Evolutionary conservation across 2,888 invertebrate genomes (phyloP).

Genomic region (Diogma glabrata): DNA sequence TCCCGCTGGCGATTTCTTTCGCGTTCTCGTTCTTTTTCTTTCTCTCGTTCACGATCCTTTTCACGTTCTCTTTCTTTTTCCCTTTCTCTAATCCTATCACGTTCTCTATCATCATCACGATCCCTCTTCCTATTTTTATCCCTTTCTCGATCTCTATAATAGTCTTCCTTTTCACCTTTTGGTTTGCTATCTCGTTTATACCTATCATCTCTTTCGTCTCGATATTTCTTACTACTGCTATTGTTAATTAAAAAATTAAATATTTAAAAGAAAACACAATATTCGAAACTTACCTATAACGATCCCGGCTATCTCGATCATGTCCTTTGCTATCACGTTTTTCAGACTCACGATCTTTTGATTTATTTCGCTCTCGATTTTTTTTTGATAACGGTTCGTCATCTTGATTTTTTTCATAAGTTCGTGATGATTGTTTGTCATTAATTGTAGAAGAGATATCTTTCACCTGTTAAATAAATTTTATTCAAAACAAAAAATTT

Average conservation of each 20-base stretch:
- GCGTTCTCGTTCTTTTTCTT: slow-evolving; percentile 23
- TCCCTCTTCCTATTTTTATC: slow-evolving; percentile 20
- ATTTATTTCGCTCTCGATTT: background rate
- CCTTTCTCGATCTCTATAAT: slow-evolving; percentile 20
- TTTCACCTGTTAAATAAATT: no score
- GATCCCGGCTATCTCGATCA: background rate
- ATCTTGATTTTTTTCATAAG: no score
- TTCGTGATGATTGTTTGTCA: no score
- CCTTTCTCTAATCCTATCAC: background rate
- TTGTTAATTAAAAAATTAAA: background rate
- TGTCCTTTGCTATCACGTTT: background rate
- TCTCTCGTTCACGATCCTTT: slow-evolving; percentile 19
- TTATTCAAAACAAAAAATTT: no score
- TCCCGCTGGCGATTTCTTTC: slow-evolving; percentile 17
- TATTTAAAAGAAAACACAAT: background rate
- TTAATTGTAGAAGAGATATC: no score
- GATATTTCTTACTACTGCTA: background rate
- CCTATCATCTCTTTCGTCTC: background rate
- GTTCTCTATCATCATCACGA: slow-evolving; percentile 4
- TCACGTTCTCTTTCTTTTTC: background rate
- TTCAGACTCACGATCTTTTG: background rate
- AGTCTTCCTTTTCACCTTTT: background rate
- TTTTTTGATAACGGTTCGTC: slow-evolving; percentile 1
- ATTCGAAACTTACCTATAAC: background rate
- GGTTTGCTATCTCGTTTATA: background rate